Conservation (phyloP, 2,888 invertebrate genomes). For the Synergus laeviventris region DNA sequence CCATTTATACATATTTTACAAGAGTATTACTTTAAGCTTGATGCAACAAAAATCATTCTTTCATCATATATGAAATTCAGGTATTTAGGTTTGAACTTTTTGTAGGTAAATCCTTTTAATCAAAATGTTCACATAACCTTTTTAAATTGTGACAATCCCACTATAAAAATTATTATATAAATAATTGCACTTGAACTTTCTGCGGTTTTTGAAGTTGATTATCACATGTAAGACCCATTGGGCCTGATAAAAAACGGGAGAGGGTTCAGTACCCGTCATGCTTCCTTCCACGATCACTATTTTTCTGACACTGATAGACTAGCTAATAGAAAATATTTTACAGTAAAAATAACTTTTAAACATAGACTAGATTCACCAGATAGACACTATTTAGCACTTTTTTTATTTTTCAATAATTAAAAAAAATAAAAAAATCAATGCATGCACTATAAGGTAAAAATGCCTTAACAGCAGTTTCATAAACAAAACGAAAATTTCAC, state of each 20-base stretch:
- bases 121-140: background rate
- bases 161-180: background rate
- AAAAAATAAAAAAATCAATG: background rate
- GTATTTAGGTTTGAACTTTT: background rate
- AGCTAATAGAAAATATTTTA: background rate
- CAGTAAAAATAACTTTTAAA: background rate
- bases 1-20: too few species aligned
- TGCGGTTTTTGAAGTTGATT: background rate
- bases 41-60: background rate
- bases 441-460: background rate
- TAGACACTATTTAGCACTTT: background rate
- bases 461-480: background rate
- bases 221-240: background rate
- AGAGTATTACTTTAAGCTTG: too few species aligned
- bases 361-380: background rate
- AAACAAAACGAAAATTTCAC: background rate
- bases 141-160: background rate
- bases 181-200: background rate
- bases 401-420: background rate
- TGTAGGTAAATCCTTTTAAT: background rate
- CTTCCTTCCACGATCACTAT: background rate
- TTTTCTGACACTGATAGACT: background rate
- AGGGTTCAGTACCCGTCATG: background rate
- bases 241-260: background rate
- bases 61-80: background rate